phyloP scores from a whole-genome alignment of 2,888 invertebrate genomes.

The Caenorhabditis sp. region DNA sequence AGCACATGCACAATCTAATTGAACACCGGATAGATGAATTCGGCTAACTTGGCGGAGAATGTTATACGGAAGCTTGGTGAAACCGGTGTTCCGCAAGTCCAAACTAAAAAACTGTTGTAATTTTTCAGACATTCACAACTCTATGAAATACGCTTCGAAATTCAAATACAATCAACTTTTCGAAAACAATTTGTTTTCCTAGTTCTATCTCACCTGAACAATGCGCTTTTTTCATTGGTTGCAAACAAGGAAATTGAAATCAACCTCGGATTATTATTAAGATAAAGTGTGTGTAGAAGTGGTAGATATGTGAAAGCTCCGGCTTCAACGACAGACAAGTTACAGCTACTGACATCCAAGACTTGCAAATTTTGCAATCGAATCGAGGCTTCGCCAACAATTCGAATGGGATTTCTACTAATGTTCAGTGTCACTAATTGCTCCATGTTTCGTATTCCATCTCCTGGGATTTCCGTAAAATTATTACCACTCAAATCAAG shows the following conservation, averaged over 20 bases:
- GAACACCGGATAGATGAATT: conserved; percentile 9
- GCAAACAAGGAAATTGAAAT: conserved; percentile 34
- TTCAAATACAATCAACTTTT: neutral
- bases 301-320: conserved; percentile 36
- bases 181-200: no score
- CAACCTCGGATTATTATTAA: conserved; percentile 30
- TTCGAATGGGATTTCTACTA: conserved; percentile 32
- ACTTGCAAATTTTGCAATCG: conserved; percentile 30
- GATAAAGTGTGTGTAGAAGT: conserved; percentile 35
- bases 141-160: no score
- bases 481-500: conserved; percentile 34
- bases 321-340: conserved; percentile 32
- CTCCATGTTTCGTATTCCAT: conserved; percentile 32
- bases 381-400: conserved; percentile 21
- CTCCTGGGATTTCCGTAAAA: conserved; percentile 24
- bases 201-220: conserved; percentile 23
- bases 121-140: no score
- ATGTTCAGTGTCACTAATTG: conserved; percentile 31
- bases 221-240: conserved; percentile 24
- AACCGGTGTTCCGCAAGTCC: conserved; percentile 21
- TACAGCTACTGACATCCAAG: conserved; percentile 26
- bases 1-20: conserved; percentile 40
- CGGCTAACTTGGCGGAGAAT: conserved; percentile 20
- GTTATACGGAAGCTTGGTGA: conserved; percentile 16
- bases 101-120: conserved; percentile 6